phyloP scores from a whole-genome alignment of 2,113 vertebrate genomes.

The Polyodon spathula region DNA sequence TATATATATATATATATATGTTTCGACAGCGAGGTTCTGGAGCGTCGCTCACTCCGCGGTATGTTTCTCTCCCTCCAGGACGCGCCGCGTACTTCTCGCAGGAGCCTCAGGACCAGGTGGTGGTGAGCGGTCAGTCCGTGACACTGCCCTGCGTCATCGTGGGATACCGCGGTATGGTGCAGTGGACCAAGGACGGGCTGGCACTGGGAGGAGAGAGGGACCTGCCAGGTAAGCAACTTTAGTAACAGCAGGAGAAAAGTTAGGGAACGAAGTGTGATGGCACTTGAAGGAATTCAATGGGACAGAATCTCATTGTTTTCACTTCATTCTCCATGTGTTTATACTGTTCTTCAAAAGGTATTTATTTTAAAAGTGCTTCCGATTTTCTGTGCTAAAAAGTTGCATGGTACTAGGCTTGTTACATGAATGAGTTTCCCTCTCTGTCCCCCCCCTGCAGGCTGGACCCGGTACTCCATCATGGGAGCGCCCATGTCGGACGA shows the following conservation, averaged over 20 bases:
- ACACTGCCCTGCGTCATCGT: constrained; percentile 74
- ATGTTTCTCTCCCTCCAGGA: constrained; percentile 43
- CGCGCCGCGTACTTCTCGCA: constrained; percentile 74
- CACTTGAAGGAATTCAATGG: not conserved
- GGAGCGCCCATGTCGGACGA: constrained; percentile 69
- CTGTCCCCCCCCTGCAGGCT: constrained; percentile 56
- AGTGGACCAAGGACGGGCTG: constrained; percentile 87
- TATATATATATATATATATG: too few species aligned
- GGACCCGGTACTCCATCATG: constrained; percentile 77
- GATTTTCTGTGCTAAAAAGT: too few species aligned
- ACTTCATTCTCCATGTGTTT: too few species aligned
- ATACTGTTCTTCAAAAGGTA: too few species aligned
- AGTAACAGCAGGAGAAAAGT: not conserved
- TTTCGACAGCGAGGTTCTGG: too few species aligned
- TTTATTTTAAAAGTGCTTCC: too few species aligned
- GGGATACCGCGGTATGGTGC: constrained; percentile 76
- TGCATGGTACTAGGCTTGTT: too few species aligned
- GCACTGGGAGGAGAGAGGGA: constrained; percentile 79
- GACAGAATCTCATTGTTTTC: too few species aligned
- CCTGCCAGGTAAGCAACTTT: constrained; percentile 61
- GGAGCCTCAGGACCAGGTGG: constrained; percentile 76
- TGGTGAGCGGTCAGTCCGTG: constrained; percentile 67
- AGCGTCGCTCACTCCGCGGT: constrained; percentile 36
- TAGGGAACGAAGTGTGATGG: too few species aligned
- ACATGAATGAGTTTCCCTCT: constrained; percentile 30